A percentile compares a stretch with the other conserved stretches of the same genome.
Conservation (phyloP, 2,797 vertebrate genomes). For the Tokudaia muenninki region DNA sequence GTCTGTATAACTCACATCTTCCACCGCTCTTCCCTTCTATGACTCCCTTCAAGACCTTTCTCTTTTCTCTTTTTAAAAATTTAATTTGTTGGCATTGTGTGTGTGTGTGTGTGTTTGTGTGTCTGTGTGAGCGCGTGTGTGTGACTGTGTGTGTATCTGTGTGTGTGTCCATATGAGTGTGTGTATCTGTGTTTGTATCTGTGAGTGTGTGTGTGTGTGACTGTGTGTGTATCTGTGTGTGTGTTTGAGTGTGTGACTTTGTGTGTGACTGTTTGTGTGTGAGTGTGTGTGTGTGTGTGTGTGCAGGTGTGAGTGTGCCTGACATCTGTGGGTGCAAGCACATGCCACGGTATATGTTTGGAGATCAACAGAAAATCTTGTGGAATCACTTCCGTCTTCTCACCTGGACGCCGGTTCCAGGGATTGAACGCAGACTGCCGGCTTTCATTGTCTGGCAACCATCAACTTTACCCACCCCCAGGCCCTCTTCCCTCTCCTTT, state of each 20-base stretch:
- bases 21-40: background rate
- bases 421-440: background rate
- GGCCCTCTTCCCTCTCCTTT: background rate
- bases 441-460: background rate
- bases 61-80: conserved; percentile 17
- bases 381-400: background rate
- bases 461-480: background rate
- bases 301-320: background rate
- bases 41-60: background rate
- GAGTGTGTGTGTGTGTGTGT: background rate
- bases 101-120: background rate
- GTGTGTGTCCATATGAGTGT: background rate
- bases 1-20: background rate
- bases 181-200: too few relatives aligned
- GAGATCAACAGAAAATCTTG: background rate
- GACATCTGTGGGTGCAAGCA: background rate
- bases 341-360: background rate
- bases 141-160: background rate
- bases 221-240: background rate
- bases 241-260: background rate
- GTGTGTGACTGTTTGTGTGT: background rate
- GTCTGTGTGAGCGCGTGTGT: background rate
- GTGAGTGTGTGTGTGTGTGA: background rate
- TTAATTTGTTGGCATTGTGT: background rate
- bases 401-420: background rate